Base-by-base conservation (phyloP, 2,113 vertebrate species). In the Otocyon megalotis region DNA sequence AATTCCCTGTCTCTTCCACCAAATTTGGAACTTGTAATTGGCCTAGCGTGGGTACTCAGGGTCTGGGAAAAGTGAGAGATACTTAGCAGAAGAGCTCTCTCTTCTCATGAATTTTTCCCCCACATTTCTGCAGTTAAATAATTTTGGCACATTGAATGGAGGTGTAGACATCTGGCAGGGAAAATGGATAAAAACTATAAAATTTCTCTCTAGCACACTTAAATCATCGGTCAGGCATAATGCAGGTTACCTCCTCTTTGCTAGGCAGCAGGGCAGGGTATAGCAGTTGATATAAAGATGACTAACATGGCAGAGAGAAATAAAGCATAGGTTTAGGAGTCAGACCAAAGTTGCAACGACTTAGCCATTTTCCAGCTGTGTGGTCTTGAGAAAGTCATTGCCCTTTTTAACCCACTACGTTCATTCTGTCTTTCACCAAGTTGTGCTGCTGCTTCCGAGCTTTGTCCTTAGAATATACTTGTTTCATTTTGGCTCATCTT, bases 401-500 rank as follows among this genome's bases (percentile, higher is more conserved):
- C 20, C 11, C 0, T 85, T 32, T 60, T 7, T 84, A n/a, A 84
- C 35, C 20, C 1, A 16, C 81, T 50, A 16, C 48, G 15, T 96
- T 65, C 54, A 19, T 96, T 65, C 54, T 96, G 20, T 90, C 56
- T 85, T 96, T 80, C 4, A 63, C 32, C 50, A 92, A 83, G 8
- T 62, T 88, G 53, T 88, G 85, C n/a, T 79, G 35, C 58, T 96
- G n/a, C 37, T 81, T 81, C 50, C 43, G 81, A 88, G 48, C 71
- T 53, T 24, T 67, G 32, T 88, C 54, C 37, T 84, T 74, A 81
- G 58, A 90, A 81, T 58, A n/a, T 53, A 50, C 50, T 76, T 79
- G 20, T 87, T 92, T 95, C 37, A 69, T 95, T 93, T 90, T n/a
- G 69, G 90, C 0, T 94, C 53, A 48, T 89, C 56, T 89, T 76